Conservation (phyloP, 35 echinoderm and acorn worm species). For the Ophiothrix spiculata region DNA sequence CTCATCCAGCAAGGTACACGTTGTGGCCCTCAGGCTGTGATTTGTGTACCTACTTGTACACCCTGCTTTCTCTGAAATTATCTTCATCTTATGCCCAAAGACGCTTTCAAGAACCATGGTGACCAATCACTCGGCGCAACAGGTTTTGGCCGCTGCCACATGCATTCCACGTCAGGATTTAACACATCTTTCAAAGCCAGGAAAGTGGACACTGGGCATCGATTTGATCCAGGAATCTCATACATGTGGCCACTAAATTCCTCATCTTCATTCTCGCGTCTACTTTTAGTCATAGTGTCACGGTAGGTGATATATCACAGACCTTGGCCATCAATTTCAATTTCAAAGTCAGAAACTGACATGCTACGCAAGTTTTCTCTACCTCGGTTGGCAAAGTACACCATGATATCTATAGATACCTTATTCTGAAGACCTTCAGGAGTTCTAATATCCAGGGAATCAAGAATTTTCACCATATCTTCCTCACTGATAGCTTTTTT, state of each 20-base stretch:
- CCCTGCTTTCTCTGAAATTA: constrained; percentile 49
- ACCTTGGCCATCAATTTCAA: too few species aligned
- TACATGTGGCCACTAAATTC: constrained; percentile 71
- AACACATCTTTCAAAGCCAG: constrained; percentile 34
- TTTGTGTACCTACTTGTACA: constrained; percentile 49
- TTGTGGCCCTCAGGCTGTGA: constrained; percentile 64
- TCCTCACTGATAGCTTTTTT: too few species aligned
- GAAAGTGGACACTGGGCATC: constrained; percentile 67
- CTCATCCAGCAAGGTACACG: constrained; percentile 28
- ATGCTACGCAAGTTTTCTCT: too few species aligned
- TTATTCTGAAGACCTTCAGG: too few species aligned
- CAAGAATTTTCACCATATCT: too few species aligned
- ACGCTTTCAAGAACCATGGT: constrained; percentile 49
- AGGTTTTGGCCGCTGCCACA: constrained; percentile 57
- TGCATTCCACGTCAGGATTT: constrained; percentile 40
- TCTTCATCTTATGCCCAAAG: constrained; percentile 70
- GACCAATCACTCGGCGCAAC: constrained; percentile 12
- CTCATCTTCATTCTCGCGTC: constrained; percentile 65
- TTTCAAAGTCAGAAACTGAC: too few species aligned
- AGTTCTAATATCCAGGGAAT: too few species aligned
- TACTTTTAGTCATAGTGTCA: constrained; percentile 73
- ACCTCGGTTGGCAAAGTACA: too few species aligned
- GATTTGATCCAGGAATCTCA: constrained; percentile 62
- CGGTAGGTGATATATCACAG: constrained; percentile 36
- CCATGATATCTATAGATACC: too few species aligned